Evolutionary conservation across 2,888 invertebrate species (phyloP).

Genomic region (Aphrophora alni): DNA sequence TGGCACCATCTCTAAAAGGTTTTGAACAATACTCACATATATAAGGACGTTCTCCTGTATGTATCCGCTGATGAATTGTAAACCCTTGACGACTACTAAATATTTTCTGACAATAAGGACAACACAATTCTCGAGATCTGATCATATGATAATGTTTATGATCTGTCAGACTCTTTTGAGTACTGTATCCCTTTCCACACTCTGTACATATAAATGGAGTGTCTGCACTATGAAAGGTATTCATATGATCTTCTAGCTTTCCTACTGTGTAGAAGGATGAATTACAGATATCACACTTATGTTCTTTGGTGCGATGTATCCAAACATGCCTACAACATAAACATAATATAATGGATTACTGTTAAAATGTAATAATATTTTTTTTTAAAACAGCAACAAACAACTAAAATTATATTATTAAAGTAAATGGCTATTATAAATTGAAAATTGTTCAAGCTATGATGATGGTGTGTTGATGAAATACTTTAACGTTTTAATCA

Average conservation of each 20-base stretch:
- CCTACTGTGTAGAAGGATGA: not conserved
- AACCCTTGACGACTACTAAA: slow-evolving; percentile 25
- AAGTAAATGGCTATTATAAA: too few species aligned
- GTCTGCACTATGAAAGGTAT: not conserved
- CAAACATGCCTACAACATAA: slow-evolving; percentile 17
- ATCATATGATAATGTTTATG: slow-evolving; percentile 12
- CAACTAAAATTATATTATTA: too few species aligned
- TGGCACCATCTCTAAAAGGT: slow-evolving; percentile 23
- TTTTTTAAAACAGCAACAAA: too few species aligned
- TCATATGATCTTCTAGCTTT: slow-evolving; percentile 15
- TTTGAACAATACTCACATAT: slow-evolving; percentile 23
- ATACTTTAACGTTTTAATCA: too few species aligned
- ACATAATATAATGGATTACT: too few species aligned
- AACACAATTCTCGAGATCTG: not conserved
- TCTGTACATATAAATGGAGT: slow-evolving; percentile 2
- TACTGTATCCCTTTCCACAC: slow-evolving; percentile 19
- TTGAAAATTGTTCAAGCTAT: too few species aligned
- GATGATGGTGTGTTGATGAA: too few species aligned
- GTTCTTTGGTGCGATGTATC: slow-evolving; percentile 20
- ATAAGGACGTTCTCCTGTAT: slow-evolving; percentile 19
- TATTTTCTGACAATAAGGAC: slow-evolving; percentile 19
- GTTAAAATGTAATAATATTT: too few species aligned
- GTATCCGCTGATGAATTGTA: slow-evolving; percentile 24
- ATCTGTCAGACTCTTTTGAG: slow-evolving; percentile 17
- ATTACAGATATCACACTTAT: slow-evolving; percentile 9